These are phyloP conservation scores for Lasioglossum vierecki DNA, from an alignment of 2,888 invertebrate species.

Conservation along the genomic window DNA sequence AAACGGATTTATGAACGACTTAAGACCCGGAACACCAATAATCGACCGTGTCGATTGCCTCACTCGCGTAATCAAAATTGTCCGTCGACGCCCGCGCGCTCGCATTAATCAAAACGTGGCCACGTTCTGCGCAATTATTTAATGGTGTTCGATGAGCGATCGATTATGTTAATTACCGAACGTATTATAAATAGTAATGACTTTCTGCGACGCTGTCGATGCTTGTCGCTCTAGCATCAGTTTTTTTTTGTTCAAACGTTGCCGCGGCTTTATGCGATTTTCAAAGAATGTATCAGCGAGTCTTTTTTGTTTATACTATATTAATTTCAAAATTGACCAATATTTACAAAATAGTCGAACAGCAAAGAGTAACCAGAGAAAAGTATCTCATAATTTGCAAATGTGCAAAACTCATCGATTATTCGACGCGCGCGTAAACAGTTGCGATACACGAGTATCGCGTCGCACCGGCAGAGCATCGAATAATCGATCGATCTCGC, in stretches of 20 bases:
- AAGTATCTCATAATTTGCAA: background rate
- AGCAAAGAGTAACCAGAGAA: background rate
- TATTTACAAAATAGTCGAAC: too few relatives aligned
- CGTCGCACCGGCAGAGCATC: background rate
- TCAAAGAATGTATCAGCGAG: background rate
- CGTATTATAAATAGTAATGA: slow-evolving; percentile 54
- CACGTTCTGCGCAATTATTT: slow-evolving; percentile 49
- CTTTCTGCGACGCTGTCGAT: slow-evolving; percentile 23
- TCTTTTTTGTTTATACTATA: background rate
- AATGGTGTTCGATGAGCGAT: slow-evolving; percentile 41
- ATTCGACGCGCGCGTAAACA: too few relatives aligned
- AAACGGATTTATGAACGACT: background rate
- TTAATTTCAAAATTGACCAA: background rate
- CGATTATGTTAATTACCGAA: slow-evolving; percentile 52
- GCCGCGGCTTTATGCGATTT: background rate
- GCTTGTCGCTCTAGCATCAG: background rate
- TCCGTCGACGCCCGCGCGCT: slow-evolving; percentile 33
- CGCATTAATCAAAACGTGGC: slow-evolving; percentile 49
- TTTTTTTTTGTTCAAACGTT: background rate
- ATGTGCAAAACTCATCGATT: background rate
- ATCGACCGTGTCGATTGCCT: slow-evolving; percentile 40
- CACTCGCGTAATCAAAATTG: slow-evolving; percentile 43
- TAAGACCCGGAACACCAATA: background rate
- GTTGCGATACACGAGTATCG: background rate
- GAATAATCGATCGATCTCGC: slow-evolving; percentile 13